These are phyloP conservation scores for Calameuta idolon DNA, from an alignment of 2,888 invertebrate genomes.

Conservation along the genomic window DNA sequence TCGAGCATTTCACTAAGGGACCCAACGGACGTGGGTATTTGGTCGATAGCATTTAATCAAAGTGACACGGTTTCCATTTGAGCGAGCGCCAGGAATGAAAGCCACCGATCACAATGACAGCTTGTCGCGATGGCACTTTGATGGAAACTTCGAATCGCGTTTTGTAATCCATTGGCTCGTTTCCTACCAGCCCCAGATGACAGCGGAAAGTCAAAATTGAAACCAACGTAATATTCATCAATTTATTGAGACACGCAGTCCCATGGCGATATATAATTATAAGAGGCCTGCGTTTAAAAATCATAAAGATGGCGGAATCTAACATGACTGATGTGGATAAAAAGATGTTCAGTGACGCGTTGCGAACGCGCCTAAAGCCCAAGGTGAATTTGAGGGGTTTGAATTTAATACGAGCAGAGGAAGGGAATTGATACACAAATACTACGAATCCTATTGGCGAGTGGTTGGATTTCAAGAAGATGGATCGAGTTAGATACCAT, in stretches of 20 bases:
- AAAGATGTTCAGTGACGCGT: not conserved
- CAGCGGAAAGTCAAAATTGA: not conserved
- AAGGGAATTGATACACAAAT: not conserved
- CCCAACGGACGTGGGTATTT: not conserved
- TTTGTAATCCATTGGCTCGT: not conserved
- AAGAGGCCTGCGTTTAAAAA: not conserved
- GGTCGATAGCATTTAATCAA: slow-evolving; percentile 11
- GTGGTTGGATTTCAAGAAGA: not conserved
- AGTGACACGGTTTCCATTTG: slow-evolving; percentile 3
- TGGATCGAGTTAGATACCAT: not conserved
- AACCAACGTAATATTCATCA: not conserved
- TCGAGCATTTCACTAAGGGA: not conserved
- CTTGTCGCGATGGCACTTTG: not conserved
- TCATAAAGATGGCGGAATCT: not conserved
- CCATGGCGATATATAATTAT: not conserved
- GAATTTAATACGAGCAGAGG: not conserved
- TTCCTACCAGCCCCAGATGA: not conserved
- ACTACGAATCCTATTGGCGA: not conserved
- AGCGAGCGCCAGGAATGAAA: not conserved
- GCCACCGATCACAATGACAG: slow-evolving; percentile 6
- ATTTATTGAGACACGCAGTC: not conserved
- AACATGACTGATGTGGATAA: not conserved
- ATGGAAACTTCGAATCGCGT: slow-evolving; percentile 2
- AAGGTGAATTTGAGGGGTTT: not conserved
- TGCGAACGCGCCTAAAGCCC: not conserved